These are phyloP conservation scores for Danio albolineatus DNA, from an alignment of 2,797 vertebrate genomes.

Conservation along the genomic window DNA sequence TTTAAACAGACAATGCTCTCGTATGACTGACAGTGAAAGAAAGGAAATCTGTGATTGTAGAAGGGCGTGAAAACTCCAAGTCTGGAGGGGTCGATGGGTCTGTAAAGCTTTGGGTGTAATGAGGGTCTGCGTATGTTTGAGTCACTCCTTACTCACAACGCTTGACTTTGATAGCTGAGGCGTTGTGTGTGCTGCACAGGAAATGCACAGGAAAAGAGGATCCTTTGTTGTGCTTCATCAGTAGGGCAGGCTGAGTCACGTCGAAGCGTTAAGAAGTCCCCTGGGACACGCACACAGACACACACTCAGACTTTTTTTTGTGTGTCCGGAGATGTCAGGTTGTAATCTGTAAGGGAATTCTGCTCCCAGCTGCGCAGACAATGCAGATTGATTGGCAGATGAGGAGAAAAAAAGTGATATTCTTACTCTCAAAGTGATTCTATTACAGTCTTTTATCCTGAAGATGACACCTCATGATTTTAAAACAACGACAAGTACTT, in stretches of 20 bases:
- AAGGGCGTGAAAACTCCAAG: conserved; percentile 15
- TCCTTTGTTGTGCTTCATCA: conserved; percentile 48
- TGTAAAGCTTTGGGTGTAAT: conserved; percentile 13
- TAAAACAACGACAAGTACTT: neutral
- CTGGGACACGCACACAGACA: conserved; percentile 4
- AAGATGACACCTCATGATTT: neutral
- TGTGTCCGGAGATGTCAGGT: conserved; percentile 8
- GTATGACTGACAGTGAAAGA: neutral
- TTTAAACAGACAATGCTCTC: neutral
- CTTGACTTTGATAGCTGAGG: conserved; percentile 45
- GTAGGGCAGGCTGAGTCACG: conserved; percentile 55
- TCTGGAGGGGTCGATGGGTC: conserved; percentile 21
- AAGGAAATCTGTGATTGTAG: conserved; percentile 5
- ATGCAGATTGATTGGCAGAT: neutral
- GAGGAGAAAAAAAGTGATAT: neutral
- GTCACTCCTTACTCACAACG: conserved; percentile 46
- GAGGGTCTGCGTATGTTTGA: conserved; percentile 39
- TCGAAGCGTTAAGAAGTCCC: conserved; percentile 44
- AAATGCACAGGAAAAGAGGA: conserved; percentile 53
- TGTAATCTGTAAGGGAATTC: conserved; percentile 36
- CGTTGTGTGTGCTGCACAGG: conserved; percentile 49
- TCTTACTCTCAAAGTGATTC: neutral
- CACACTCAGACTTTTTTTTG: conserved; percentile 31
- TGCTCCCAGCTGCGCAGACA: neutral
- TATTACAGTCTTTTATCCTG: neutral